Conservation (phyloP, 2,888 invertebrate genomes). For the Sericinus montela region DNA sequence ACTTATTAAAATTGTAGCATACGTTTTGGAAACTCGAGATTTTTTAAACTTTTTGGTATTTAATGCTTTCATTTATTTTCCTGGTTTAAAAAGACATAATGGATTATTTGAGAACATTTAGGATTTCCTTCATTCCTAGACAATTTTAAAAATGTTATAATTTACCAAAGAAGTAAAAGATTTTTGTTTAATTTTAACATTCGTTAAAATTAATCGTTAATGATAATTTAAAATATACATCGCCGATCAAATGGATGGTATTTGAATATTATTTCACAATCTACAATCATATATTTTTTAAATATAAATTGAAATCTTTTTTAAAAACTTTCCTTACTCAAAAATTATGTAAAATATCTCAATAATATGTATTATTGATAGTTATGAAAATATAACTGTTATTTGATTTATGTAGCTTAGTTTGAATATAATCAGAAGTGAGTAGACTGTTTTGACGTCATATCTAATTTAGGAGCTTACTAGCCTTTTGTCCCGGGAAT, state of each 20-base stretch:
- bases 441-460: constrained; percentile 68
- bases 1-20: too few relatives aligned
- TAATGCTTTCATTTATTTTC: background rate
- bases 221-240: background rate
- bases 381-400: constrained; percentile 14
- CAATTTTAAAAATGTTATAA: constrained; percentile 1
- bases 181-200: background rate
- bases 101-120: background rate
- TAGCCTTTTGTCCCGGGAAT: constrained; percentile 73
- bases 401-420: constrained; percentile 22
- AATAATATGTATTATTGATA: background rate
- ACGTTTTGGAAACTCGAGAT: too few relatives aligned
- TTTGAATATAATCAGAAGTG: constrained; percentile 45
- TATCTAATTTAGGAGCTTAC: constrained; percentile 77
- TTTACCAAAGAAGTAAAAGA: constrained; percentile 1
- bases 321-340: background rate
- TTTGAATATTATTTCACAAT: too few relatives aligned
- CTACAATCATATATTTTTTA: too few relatives aligned
- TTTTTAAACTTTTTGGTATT: background rate
- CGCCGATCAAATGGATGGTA: too few relatives aligned
- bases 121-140: background rate
- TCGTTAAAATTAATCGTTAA: background rate
- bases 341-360: background rate
- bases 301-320: too few relatives aligned
- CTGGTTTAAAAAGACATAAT: background rate